phyloP scores from a whole-genome alignment of 2,888 invertebrate species.

The Tribolium freemani region DNA sequence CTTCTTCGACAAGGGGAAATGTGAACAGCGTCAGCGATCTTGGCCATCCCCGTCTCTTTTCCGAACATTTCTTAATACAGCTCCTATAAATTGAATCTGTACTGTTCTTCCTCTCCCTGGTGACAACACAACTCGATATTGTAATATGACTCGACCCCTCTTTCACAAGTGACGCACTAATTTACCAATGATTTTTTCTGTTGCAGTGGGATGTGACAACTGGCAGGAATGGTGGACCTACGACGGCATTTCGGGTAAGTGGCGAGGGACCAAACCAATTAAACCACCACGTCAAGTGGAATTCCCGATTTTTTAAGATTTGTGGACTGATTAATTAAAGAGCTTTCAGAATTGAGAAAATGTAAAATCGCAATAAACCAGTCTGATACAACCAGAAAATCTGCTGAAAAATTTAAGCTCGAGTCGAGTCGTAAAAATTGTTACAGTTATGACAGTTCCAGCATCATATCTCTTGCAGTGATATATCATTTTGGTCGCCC shows the following conservation, averaged over 20 bases:
- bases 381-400: neutral
- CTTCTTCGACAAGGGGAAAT: slow-evolving; percentile 50
- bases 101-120: slow-evolving; percentile 44
- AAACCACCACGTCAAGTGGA: neutral
- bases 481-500: neutral
- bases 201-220: slow-evolving; percentile 81
- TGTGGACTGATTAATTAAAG: too few relatives aligned
- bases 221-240: slow-evolving; percentile 96
- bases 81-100: slow-evolving; percentile 55
- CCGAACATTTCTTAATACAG: slow-evolving; percentile 50
- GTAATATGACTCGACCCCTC: slow-evolving; percentile 46
- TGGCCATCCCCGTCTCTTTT: slow-evolving; percentile 37
- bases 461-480: neutral
- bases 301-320: neutral
- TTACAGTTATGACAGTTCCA: neutral
- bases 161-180: slow-evolving; percentile 23
- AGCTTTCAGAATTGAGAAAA: neutral
- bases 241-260: slow-evolving; percentile 88
- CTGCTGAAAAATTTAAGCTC: neutral
- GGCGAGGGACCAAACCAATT: neutral
- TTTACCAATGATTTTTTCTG: slow-evolving; percentile 34
- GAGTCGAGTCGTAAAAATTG: neutral
- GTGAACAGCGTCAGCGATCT: slow-evolving; percentile 49
- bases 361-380: neutral
- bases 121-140: slow-evolving; percentile 54